Evolutionary conservation across 2,888 invertebrate species (phyloP).

Genomic region (Pristionchus mayeri): DNA sequence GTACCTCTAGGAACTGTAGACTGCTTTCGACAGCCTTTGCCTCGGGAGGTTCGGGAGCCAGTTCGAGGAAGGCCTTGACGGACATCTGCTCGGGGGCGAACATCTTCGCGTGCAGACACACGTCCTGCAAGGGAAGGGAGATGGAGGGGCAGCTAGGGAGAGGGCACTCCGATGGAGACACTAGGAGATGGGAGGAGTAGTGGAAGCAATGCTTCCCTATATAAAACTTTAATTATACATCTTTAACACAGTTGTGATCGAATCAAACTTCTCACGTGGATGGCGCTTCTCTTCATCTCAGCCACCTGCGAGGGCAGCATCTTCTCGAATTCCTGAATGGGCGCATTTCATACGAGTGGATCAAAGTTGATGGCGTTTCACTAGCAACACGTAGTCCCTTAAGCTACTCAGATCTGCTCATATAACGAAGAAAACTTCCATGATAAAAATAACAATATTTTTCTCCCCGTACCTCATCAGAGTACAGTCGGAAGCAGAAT

Average conservation of each 20-base stretch:
- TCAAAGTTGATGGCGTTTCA: no score
- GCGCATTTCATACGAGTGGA: no score
- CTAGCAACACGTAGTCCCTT: no score
- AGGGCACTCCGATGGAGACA: no score
- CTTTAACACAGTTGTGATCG: no score
- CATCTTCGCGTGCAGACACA: conserved; percentile 85
- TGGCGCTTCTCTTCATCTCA: conserved; percentile 89
- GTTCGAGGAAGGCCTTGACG: conserved; percentile 87
- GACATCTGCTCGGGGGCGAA: conserved; percentile 85
- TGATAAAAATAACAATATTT: not conserved
- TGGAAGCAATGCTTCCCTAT: no score
- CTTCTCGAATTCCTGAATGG: conserved; percentile 80
- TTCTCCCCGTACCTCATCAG: conserved; percentile 78
- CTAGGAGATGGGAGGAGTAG: no score
- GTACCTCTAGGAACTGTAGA: conserved; percentile 80
- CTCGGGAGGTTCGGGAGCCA: conserved; percentile 90
- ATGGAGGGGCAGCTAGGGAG: no score
- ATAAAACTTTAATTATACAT: no score
- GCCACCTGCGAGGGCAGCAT: conserved; percentile 86
- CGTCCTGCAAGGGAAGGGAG: conserved; percentile 59
- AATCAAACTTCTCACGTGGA: conserved; percentile 82
- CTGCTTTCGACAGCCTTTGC: conserved; percentile 86
- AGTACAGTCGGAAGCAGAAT: conserved; percentile 89
- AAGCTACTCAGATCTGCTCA: no score
- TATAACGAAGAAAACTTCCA: no score